These are phyloP conservation scores for Piprites chloris DNA, from an alignment of 2,113 vertebrate genomes.

Conservation along the genomic window DNA sequence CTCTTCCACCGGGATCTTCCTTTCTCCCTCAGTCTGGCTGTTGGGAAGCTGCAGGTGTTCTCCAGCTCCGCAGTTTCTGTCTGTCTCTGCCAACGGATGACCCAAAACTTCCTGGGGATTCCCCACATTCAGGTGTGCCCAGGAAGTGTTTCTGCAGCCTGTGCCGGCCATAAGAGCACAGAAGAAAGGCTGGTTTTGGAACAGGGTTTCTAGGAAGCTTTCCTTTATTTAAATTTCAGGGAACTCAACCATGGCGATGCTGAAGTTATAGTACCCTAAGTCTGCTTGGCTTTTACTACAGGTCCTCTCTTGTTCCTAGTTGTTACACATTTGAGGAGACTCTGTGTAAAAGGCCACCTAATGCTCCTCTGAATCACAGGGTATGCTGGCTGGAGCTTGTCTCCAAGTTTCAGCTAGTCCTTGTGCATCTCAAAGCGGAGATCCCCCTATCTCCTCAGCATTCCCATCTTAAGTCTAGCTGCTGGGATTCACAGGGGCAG, in stretches of 20 bases:
- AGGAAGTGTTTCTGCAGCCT: not conserved
- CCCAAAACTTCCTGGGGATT: not conserved
- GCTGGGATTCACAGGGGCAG: fast-evolving
- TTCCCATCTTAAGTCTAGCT: fast-evolving
- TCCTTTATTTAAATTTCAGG: not conserved
- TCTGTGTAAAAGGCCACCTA: not conserved
- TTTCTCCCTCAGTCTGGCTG: not conserved
- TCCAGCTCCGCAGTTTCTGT: not conserved
- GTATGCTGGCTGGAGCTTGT: not conserved
- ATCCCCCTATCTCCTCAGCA: not conserved
- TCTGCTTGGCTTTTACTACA: not conserved
- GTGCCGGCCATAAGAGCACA: not conserved
- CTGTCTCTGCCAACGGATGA: fast-evolving
- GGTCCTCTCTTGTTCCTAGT: not conserved
- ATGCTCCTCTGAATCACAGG: not conserved
- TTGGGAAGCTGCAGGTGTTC: not conserved
- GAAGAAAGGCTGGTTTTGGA: not conserved
- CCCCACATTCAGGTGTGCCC: not conserved
- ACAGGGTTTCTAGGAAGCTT: not conserved
- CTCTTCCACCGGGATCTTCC: not conserved
- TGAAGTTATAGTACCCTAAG: not conserved
- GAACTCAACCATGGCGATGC: not conserved
- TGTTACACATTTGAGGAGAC: not conserved
- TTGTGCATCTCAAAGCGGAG: not conserved
- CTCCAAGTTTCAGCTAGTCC: not conserved